Conservation (phyloP, 2,797 vertebrate genomes). For the Thalassophryne amazonica region DNA sequence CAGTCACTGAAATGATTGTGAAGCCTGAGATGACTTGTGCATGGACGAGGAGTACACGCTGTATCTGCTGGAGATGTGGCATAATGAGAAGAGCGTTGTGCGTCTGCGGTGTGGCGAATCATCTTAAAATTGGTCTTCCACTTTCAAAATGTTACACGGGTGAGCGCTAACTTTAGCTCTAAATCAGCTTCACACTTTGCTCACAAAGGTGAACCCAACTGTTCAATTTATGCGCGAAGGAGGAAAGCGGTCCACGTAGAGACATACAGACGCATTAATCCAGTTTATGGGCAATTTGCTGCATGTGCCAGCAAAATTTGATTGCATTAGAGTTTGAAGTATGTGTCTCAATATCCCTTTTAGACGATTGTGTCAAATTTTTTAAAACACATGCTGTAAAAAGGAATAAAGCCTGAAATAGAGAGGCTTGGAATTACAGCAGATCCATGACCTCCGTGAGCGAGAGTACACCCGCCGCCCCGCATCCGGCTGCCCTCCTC, state of each 20-base stretch:
- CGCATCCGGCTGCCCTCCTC: constrained; percentile 34
- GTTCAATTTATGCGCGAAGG: constrained; percentile 17
- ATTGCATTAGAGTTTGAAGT: neutral
- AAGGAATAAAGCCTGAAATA: constrained; percentile 28
- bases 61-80: constrained; percentile 29
- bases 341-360: neutral
- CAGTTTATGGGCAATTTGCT: constrained; percentile 9
- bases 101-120: constrained; percentile 67
- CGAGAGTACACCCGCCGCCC: constrained; percentile 27
- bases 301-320: too few species aligned
- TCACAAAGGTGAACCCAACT: constrained; percentile 38
- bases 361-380: constrained; percentile 20
- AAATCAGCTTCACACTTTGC: constrained; percentile 61
- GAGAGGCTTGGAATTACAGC: constrained; percentile 50
- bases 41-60: constrained; percentile 24
- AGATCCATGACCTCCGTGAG: constrained; percentile 55
- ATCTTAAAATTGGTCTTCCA: constrained; percentile 67
- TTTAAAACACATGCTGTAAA: constrained; percentile 22
- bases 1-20: constrained; percentile 47
- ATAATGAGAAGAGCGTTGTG: constrained; percentile 57
- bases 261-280: constrained; percentile 7
- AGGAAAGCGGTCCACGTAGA: neutral
- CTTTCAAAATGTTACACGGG: constrained; percentile 65
- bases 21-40: constrained; percentile 56
- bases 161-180: constrained; percentile 56